phyloP scores from a whole-genome alignment of 2,888 invertebrate species.

The Apamea crenata region DNA sequence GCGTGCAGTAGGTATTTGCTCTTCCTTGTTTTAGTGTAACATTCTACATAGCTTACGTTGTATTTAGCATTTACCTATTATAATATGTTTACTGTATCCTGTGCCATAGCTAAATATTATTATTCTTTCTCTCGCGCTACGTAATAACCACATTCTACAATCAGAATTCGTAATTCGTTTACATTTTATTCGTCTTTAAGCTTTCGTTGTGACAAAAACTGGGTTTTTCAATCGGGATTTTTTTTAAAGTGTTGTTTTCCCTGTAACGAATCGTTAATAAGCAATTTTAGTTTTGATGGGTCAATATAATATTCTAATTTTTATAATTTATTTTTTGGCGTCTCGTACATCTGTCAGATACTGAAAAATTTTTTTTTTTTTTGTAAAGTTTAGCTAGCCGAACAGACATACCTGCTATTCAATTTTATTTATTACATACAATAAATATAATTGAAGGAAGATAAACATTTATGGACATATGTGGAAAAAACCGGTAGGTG shows the following conservation, averaged over 20 bases:
- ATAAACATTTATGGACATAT: constrained; percentile 14
- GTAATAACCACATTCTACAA: constrained; percentile 8
- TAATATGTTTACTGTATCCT: constrained; percentile 1
- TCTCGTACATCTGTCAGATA: neutral
- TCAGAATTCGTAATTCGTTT: neutral
- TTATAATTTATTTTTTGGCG: no score
- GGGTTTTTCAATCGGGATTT: neutral
- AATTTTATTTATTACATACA: neutral
- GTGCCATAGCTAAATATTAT: neutral
- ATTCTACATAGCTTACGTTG: neutral
- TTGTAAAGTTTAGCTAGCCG: no score
- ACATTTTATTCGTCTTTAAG: neutral
- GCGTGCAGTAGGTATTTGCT: neutral
- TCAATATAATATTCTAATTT: neutral
- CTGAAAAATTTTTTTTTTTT: neutral
- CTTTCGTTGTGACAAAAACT: neutral
- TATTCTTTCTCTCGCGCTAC: neutral
- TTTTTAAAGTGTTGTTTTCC: neutral
- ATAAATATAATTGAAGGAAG: constrained; percentile 13
- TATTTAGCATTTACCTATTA: neutral
- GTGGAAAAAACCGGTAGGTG: constrained; percentile 22
- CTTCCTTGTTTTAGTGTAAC: neutral
- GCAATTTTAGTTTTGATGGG: neutral
- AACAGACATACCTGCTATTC: neutral
- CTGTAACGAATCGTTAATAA: neutral